These are phyloP conservation scores for Stegophylla sp. DNA, from an alignment of 2,888 invertebrate genomes.

Conservation along the genomic window DNA sequence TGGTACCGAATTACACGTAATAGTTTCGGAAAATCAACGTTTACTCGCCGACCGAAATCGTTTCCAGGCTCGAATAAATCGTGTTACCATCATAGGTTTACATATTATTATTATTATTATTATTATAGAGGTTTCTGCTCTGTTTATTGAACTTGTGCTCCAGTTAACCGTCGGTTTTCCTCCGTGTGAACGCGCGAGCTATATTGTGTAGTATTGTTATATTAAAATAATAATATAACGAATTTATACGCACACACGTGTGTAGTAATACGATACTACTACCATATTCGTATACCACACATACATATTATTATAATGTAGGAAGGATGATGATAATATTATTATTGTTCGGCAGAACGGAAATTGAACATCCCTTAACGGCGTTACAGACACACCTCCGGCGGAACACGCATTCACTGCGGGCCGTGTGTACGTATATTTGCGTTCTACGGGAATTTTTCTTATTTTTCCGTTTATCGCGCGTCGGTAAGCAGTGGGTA, in stretches of 20 bases:
- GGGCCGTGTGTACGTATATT: background rate
- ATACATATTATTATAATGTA: no score
- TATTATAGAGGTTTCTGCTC: conserved; percentile 26
- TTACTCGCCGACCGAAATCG: no score
- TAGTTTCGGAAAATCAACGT: no score
- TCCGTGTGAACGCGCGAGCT: background rate
- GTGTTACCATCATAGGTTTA: no score
- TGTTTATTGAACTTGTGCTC: conserved; percentile 16
- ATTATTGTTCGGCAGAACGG: conserved; percentile 30
- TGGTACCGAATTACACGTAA: no score
- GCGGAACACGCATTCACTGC: background rate
- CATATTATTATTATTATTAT: no score
- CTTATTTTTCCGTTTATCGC: background rate
- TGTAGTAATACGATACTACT: conserved; percentile 17
- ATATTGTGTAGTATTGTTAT: no score
- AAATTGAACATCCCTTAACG: conserved; percentile 45
- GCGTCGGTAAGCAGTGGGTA: background rate
- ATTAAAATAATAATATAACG: background rate
- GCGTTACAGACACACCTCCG: conserved; percentile 18
- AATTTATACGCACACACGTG: background rate
- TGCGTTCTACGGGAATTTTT: background rate
- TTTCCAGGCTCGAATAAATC: no score
- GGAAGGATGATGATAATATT: background rate
- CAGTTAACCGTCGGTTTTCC: background rate
- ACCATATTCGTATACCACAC: background rate